Conservation (phyloP, 2,797 vertebrate genomes). For the Remorina albescens region DNA sequence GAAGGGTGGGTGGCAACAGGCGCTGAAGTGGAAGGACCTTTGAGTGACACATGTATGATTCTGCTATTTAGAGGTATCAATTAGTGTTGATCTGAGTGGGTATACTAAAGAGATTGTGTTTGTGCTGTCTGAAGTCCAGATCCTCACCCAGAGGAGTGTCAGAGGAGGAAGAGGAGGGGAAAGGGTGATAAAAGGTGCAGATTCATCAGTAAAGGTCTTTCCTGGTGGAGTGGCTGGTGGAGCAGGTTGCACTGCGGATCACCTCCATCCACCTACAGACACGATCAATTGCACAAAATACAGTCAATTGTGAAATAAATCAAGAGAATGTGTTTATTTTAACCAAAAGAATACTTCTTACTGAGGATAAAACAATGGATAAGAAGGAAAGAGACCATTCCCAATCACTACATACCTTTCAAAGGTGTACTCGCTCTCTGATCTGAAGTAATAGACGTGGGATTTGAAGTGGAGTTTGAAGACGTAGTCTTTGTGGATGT, state of each 20-base stretch:
- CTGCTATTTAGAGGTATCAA: conserved; percentile 11
- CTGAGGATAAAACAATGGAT: not conserved
- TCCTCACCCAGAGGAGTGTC: conserved; percentile 8
- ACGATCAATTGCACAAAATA: not conserved
- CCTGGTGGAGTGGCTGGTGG: conserved; percentile 86
- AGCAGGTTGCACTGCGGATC: conserved; percentile 95
- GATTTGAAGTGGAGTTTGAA: conserved; percentile 99
- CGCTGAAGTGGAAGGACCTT: conserved; percentile 22
- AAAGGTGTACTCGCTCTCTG: conserved; percentile 96
- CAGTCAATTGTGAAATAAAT: not conserved
- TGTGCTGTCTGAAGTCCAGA: conserved; percentile 31
- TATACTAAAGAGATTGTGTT: conserved; percentile 18
- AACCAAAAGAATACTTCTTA: not conserved
- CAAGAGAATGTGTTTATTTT: too few relatives aligned
- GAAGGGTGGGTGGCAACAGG: not conserved
- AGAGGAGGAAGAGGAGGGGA: not conserved
- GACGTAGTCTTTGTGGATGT: conserved; percentile 97
- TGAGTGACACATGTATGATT: conserved; percentile 12
- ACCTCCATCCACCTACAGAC: conserved; percentile 96
- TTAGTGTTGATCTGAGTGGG: conserved; percentile 9
- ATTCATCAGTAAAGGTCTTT: conserved; percentile 87
- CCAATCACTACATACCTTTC: conserved; percentile 82
- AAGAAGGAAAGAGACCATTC: not conserved
- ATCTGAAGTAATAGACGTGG: conserved; percentile 98
- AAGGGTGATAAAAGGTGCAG: not conserved